These are phyloP conservation scores for Heteronetta atricapilla DNA, from an alignment of 2,113 vertebrate genomes.

Conservation along the genomic window DNA sequence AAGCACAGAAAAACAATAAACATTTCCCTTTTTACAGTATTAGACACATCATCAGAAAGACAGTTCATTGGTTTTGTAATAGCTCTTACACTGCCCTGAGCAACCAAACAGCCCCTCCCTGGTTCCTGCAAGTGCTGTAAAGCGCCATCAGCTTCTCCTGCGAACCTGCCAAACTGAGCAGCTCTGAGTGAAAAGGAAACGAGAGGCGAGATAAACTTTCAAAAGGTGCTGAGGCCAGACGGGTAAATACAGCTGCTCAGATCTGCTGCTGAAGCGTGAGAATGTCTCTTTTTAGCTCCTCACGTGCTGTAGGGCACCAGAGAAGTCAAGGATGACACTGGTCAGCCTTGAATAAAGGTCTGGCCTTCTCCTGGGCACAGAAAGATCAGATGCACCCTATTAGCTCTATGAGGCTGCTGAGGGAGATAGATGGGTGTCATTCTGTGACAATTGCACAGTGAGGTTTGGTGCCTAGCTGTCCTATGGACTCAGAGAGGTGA, in stretches of 20 bases:
- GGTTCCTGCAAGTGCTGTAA: neutral
- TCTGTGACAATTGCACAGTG: neutral
- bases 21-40: neutral
- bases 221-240: neutral
- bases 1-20: neutral
- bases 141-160: neutral
- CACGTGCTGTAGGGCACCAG: neutral
- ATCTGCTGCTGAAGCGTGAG: neutral
- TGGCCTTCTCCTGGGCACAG: neutral
- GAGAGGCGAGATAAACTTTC: neutral
- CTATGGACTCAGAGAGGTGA: neutral
- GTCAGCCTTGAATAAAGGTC: neutral
- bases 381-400: neutral
- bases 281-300: neutral
- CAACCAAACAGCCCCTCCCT: neutral
- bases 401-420: neutral
- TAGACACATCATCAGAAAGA: neutral
- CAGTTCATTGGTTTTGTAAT: neutral
- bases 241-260: neutral
- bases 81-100: neutral
- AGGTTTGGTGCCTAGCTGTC: neutral
- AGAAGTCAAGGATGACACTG: neutral
- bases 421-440: neutral
- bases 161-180: neutral
- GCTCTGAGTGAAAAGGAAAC: neutral